A percentile compares a stretch with the other conserved stretches of the same genome.
These are phyloP conservation scores for Stenolophus ochropezus DNA, from an alignment of 2,888 invertebrate species.

Conservation along the genomic window DNA sequence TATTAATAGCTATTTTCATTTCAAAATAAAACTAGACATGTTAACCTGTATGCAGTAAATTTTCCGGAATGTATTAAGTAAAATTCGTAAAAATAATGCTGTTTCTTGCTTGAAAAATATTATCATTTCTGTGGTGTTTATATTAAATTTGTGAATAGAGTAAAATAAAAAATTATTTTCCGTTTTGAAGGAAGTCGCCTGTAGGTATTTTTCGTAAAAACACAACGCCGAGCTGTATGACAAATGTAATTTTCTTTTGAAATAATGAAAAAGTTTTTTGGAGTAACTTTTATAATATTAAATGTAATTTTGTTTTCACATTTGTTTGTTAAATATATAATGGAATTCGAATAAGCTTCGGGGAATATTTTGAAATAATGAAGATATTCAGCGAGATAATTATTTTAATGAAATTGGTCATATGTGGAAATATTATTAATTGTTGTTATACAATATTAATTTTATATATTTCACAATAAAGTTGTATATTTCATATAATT, in stretches of 20 bases:
- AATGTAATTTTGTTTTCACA: constrained; percentile 19
- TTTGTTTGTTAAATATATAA: constrained; percentile 22
- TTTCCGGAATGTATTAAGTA: too few relatives aligned
- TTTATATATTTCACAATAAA: not conserved
- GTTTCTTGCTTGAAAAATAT: not conserved
- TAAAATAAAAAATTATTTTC: constrained; percentile 2
- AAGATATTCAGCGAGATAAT: not conserved
- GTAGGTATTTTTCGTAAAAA: not conserved
- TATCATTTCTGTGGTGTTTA: not conserved
- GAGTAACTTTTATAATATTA: constrained; percentile 22
- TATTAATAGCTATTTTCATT: too few relatives aligned
- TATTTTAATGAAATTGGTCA: not conserved
- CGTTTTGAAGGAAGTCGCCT: not conserved
- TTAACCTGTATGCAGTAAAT: too few relatives aligned
- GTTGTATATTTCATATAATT: not conserved
- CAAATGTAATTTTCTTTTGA: constrained; percentile 30
- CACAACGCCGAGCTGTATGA: not conserved
- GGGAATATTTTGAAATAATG: not conserved
- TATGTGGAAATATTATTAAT: not conserved
- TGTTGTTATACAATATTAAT: not conserved
- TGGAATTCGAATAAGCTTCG: not conserved
- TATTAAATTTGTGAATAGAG: not conserved
- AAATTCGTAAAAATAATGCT: too few relatives aligned
- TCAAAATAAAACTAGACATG: too few relatives aligned
- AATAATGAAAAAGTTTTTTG: constrained; percentile 34